Conservation (phyloP, 2,888 invertebrate genomes). For the Drosophila differens region DNA sequence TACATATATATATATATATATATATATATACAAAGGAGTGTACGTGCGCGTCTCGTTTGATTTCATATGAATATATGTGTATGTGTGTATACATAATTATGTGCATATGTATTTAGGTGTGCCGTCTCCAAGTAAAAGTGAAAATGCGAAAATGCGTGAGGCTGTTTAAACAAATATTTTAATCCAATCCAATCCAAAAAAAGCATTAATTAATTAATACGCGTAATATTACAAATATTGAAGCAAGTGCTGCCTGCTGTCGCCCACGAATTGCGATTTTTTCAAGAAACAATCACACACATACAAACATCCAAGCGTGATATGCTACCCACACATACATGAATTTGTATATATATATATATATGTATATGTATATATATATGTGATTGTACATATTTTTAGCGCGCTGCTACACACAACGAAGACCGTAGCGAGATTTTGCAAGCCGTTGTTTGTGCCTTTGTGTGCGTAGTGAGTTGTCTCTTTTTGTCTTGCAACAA, state of each 20-base stretch:
- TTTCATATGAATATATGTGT: slow-evolving; percentile 34
- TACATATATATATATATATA: slow-evolving; percentile 21
- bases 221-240: slow-evolving; percentile 48
- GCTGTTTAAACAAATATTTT: slow-evolving; percentile 40
- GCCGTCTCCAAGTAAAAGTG: slow-evolving; percentile 34
- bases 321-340: slow-evolving; percentile 8
- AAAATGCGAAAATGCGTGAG: slow-evolving; percentile 22
- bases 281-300: slow-evolving; percentile 28
- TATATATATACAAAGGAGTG: slow-evolving; percentile 19
- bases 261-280: slow-evolving; percentile 54
- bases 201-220: slow-evolving; percentile 38
- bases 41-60: slow-evolving; percentile 62
- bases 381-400: slow-evolving; percentile 34
- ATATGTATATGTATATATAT: neutral
- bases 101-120: slow-evolving; percentile 52
- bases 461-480: slow-evolving; percentile 36
- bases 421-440: slow-evolving; percentile 62
- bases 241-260: slow-evolving; percentile 56
- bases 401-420: slow-evolving; percentile 50
- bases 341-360: neutral
- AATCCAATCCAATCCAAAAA: slow-evolving; percentile 24
- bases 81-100: slow-evolving; percentile 25
- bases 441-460: slow-evolving; percentile 56
- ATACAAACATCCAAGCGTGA: slow-evolving; percentile 11
- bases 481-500: slow-evolving; percentile 67